Conservation (phyloP, 2,797 vertebrate genomes). For the Spinibarbus caldwelli region DNA sequence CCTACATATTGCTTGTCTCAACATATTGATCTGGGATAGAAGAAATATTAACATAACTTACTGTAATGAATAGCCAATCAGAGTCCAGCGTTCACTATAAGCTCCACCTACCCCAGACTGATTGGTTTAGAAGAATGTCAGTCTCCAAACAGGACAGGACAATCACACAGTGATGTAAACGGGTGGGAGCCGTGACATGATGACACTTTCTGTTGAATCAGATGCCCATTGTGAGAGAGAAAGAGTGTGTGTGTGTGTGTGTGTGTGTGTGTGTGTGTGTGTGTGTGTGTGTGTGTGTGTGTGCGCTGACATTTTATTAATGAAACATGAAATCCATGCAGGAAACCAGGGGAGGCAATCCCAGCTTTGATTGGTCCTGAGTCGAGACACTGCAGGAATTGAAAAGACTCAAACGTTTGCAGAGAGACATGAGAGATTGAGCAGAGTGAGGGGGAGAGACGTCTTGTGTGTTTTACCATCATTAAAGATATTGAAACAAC, state of each 20-base stretch:
- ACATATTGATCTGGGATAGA: neutral
- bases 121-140: neutral
- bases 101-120: neutral
- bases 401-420: slow-evolving; percentile 4
- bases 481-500: neutral
- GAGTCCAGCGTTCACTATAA: neutral
- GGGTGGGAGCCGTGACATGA: slow-evolving; percentile 48
- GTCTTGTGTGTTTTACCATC: neutral
- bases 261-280: too few species aligned
- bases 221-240: neutral
- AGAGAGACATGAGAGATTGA: slow-evolving; percentile 10
- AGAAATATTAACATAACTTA: neutral
- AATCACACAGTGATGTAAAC: slow-evolving; percentile 8
- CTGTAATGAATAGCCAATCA: neutral
- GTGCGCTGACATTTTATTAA: slow-evolving; percentile 37
- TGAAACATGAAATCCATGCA: slow-evolving; percentile 41
- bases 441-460: neutral
- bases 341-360: slow-evolving; percentile 33
- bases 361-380: slow-evolving; percentile 33
- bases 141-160: neutral
- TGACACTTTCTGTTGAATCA: slow-evolving; percentile 35
- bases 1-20: neutral
- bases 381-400: slow-evolving; percentile 17
- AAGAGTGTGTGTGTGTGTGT: neutral
- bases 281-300: too few species aligned